Evolutionary conservation across 2,797 vertebrate species (phyloP), one percentile per base, ranked within the genome.

Genomic region (Hydrophis major): DNA sequence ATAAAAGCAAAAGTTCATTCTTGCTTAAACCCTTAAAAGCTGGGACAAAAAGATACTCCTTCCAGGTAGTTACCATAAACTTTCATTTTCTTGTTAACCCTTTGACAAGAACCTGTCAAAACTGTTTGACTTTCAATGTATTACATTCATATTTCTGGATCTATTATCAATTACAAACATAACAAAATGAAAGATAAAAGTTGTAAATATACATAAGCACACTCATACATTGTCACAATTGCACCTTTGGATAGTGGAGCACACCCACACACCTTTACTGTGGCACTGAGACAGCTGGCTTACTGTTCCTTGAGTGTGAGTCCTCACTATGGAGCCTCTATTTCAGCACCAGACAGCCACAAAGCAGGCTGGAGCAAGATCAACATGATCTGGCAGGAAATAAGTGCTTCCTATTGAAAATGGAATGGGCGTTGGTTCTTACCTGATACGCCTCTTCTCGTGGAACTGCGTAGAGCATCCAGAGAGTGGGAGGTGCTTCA

Each of bases 1-100:
- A 63, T 2, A 86, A 47, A 94, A 53, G 20, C 13, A 90, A 93
- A 4, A 28, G 4, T 83, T 92, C 66, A 20, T 59, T n/a, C 86
- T 83, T 63, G n/a, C 16, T 42, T 16, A 78, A 47, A 93, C 69
- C 90, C 90, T 88, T 66, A 93, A 90, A 92, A 55, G 89, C 91
- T 93, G 57, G 32, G 12, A n/a, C 20, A 11, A 16, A 47, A 63
- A 0, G 0, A 95, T 4, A 55, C 0, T 91, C 61, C 20, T 47
- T 93, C 87, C 78, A 25, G 0, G 32, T 42, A 10, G 32, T 37
- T 37, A 18, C 32, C 66, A 25, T 61, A n/a, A 50, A 6, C 12
- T 2, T 50, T 66, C 37, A 6, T 83, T 55, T 89, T 91, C 78
- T 87, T 10, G 18, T 87, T 16, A 88, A 6, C 3, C 37, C 66